phyloP scores from a whole-genome alignment of 1,140 invertebrate species.

The Contarinia nasturtii region DNA sequence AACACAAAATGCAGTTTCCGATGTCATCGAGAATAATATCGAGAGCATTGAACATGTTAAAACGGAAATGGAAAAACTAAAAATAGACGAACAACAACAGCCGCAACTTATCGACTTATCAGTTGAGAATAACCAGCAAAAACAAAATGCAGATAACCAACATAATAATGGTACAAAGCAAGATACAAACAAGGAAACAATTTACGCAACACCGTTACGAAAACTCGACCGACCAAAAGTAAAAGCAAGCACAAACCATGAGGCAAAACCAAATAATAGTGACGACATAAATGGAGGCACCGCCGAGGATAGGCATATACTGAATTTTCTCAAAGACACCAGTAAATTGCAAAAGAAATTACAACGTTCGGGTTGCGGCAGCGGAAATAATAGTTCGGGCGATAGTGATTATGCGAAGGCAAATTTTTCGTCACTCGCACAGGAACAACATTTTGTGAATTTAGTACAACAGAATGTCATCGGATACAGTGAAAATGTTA shows the following conservation, averaged over 20 bases:
- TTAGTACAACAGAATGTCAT: conserved; percentile 20
- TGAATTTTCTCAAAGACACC: conserved; percentile 23
- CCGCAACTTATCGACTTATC: conserved; percentile 5
- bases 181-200: conserved; percentile 20
- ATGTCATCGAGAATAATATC: too few relatives aligned
- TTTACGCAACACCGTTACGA: conserved; percentile 21
- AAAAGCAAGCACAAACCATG: background rate
- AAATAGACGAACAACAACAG: conserved; percentile 10
- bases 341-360: conserved; percentile 22
- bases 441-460: conserved; percentile 23
- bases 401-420: conserved; percentile 18
- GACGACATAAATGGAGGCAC: conserved; percentile 7
- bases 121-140: conserved; percentile 7
- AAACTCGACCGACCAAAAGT: conserved; percentile 23
- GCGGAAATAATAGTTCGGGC: conserved; percentile 3
- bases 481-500: background rate
- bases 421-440: conserved; percentile 21
- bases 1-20: too few relatives aligned
- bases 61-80: too few relatives aligned
- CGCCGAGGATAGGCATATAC: conserved; percentile 17
- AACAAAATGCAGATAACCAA: conserved; percentile 11
- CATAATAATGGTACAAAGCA: conserved; percentile 10
- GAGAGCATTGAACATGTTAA: too few relatives aligned
- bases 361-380: conserved; percentile 11
- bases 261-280: conserved; percentile 5